Evolutionary conservation across 2,888 invertebrate genomes (phyloP), one percentile per base, ranked within the genome.

Genomic region (Ametastegia equiseti): DNA sequence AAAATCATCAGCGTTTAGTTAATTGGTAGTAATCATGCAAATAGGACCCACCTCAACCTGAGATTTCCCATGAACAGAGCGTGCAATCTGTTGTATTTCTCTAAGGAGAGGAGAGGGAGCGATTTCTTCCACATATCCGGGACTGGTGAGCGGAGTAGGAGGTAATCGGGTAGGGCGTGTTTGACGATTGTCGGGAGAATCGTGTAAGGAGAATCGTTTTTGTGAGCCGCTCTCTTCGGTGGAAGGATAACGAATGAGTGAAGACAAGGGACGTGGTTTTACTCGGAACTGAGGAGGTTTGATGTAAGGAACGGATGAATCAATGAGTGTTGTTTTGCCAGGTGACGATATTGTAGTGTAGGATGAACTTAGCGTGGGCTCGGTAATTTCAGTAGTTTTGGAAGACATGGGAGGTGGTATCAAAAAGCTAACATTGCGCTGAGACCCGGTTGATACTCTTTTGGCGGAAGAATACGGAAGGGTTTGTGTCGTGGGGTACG

Each of bases 51-150:
- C 91, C 91, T 91, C 91, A 87, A 89, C 89, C 90, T 82, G 81
- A 86, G 83, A 83, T 85, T 86, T 89, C 86, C 89, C 90, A 83
- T 85, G 87, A 86, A 90, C 91, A 91, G 91, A 90, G 82, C 91
- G 91, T 91, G 91, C 91, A 88, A 90, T 91, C 91, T 91, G 91
- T 89, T 87, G 88, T 83, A 87, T 88, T 86, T 85, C 78, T 57
- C 42, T 90, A 88, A 87, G 86, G 83, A 87, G 87, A 87, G 86
- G 82, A 83, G 87, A 80, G 42, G 84, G 85, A 86, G 84, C 85
- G 82, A 86, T 83, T 85, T 87, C 86, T 83, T 85, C 85, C 81
- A 84, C 80, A 83, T 83, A 86, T 80, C 87, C 88, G 36, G 91
- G 88, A 86, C 86, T 86, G 82, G 91, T 91, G 81, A 91, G 84